phyloP scores from a whole-genome alignment of 1,140 invertebrate species.

The Trichonephila clavipes region DNA sequence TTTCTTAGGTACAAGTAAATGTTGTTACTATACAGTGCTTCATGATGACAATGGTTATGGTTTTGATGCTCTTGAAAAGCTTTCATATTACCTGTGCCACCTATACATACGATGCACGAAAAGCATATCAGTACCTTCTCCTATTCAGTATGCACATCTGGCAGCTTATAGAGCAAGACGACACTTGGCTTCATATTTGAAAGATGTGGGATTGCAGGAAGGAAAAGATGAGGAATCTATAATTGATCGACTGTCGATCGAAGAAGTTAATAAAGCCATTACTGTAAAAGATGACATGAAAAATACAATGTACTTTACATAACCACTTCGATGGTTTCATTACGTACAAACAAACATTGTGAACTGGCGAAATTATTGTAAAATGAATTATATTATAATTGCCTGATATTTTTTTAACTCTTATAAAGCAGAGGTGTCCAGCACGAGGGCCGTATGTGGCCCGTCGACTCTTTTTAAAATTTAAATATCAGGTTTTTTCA shows the following conservation, averaged over 20 bases:
- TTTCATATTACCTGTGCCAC: slow-evolving; percentile 48
- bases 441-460: too few relatives aligned
- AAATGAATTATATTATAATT: too few relatives aligned
- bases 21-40: slow-evolving; percentile 77
- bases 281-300: slow-evolving; percentile 33
- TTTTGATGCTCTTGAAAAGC: slow-evolving; percentile 73
- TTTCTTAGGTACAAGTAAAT: slow-evolving; percentile 73
- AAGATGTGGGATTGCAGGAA: background rate
- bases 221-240: background rate
- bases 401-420: too few relatives aligned
- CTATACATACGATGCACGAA: slow-evolving; percentile 73
- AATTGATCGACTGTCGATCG: background rate
- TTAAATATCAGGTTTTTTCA: too few relatives aligned
- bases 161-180: slow-evolving; percentile 78
- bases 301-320: slow-evolving; percentile 57
- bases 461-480: too few relatives aligned
- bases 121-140: slow-evolving; percentile 78
- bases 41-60: slow-evolving; percentile 75
- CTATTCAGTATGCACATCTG: slow-evolving; percentile 79
- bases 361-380: too few relatives aligned
- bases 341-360: too few relatives aligned
- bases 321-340: too few relatives aligned
- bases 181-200: background rate
- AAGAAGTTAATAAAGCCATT: slow-evolving; percentile 46
- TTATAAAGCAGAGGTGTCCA: too few relatives aligned